Percentiles rank a stretch among this genome's conserved stretches.
These are phyloP conservation scores for Hemicordylus capensis DNA, from an alignment of 2,113 vertebrate genomes.

Conservation along the genomic window DNA sequence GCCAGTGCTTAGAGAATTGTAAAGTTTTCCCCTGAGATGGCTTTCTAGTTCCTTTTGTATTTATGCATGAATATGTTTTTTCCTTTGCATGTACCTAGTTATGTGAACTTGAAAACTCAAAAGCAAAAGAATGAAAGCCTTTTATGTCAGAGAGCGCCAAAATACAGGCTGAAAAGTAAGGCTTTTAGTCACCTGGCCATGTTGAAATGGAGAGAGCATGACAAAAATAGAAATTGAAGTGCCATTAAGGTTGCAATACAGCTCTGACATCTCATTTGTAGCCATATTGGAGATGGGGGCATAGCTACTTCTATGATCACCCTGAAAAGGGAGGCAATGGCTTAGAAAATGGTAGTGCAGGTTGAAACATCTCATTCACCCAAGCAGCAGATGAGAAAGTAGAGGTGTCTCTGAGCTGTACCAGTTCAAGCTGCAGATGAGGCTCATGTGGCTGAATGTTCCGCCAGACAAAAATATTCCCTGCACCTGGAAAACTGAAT, in stretches of 20 bases:
- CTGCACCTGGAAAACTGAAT: too few relatives aligned
- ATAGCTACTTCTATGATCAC: neutral
- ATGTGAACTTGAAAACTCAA: neutral
- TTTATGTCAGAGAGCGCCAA: neutral
- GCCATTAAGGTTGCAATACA: neutral
- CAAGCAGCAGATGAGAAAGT: neutral
- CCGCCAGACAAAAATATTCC: neutral
- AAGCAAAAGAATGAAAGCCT: neutral
- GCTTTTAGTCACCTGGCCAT: neutral
- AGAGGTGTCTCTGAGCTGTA: neutral
- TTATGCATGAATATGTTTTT: neutral
- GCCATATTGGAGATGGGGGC: slow-evolving; percentile 4
- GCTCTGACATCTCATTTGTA: neutral
- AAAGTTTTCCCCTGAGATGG: too few relatives aligned
- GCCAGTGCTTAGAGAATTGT: too few relatives aligned
- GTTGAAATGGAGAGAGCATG: neutral
- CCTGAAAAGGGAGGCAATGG: slow-evolving; percentile 5
- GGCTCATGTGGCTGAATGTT: too few relatives aligned
- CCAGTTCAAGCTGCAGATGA: neutral
- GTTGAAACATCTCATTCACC: too few relatives aligned
- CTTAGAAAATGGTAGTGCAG: neutral
- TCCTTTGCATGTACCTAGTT: neutral
- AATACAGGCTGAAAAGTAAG: neutral
- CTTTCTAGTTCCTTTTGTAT: neutral
- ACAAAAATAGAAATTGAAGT: neutral